Base-by-base conservation (phyloP, 2,113 vertebrate genomes). In the Oreochromis tanganicae region DNA sequence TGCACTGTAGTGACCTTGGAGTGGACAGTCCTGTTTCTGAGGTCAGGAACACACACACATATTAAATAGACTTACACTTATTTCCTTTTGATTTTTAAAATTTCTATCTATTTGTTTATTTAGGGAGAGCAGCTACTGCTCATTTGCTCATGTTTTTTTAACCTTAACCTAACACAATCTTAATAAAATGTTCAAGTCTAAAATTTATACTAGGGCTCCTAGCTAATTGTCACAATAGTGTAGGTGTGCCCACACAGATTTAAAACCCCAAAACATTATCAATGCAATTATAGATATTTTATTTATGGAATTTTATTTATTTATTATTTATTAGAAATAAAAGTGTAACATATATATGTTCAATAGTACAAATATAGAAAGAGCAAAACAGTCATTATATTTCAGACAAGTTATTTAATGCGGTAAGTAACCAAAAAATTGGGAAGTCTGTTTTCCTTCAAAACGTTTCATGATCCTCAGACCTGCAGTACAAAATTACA, bases 1-100 rank as follows among this genome's bases (percentile, higher is more conserved):
- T 93, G 82, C 88, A 95, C 68, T 95, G 94, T 32, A 88, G 81
- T 82, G 90, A 90, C 63, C 91, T 95, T 9, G 48, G 12, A 89
- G 87, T 87, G 81, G 85, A 92, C 56, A 82, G 80, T 71, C 81
- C 86, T 81, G 85, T 95, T 50, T 92, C 91, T 87, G 95, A 95
- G 95, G 95, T 88, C 5, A 32, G 84, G 5, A 75, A 68, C 9
- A n/a, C 24, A 57, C 21, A 61, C 17, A 50, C 24, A n/a, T 7
- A 56, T n/a, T 73, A n/a, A 10, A 56, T 6, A 32, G 16, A 50
- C 17, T 32, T 50, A 32, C 4, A 50, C 27, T 78, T 78, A 32
- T 78, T 78, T 50, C 10, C 63, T 38, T 38, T 68, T 38, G 9
- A 10, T 36, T 66, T 66, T 61, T 27, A 4, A 27, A 27, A 27